Base-by-base conservation (phyloP, 2,797 vertebrate genomes). In the Setipinna tenuifilis region DNA sequence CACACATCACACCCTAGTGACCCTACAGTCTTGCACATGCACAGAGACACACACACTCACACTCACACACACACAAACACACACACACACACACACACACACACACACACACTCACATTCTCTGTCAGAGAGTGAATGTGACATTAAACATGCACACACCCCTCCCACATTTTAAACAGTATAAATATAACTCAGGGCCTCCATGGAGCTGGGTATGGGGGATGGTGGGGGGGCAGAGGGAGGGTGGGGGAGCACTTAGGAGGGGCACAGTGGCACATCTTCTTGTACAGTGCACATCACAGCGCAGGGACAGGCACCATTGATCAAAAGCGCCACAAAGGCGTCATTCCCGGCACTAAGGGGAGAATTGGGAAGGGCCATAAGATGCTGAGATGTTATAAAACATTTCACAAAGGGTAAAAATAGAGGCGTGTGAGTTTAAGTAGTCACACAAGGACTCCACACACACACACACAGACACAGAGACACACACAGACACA, bases 171-270 rank as follows among this genome's bases (percentile, higher is more conserved):
- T 82, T 83, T 86, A 81, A 86, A 85, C 82, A n/a, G 83, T 85
- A 89, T 88, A 89, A 90, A 89, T 88, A 89, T 87, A 83, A 82
- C 85, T 85, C 83, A 54, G 50, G 35, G 71, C 19, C 71, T 44
- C 71, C 19, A 44, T 35, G 35, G 68, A 17, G 68, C 65, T 14
- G 28, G 65, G 3, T 9, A 28, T 23, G 65, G 65, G 44, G 61
- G 82, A 85, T 57, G 83, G 85, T 88, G 82, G 87, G 86, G 84
- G 62, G 62, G 86, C 7, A 14, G 7, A 7, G 2, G 7, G 50
- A 3, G 50, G 50, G 50, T 3, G 50, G 50, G 7, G 31, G 68
- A 85, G 85, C 86, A 85, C 85, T 88, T 81, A 86, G 85, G 85
- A 89, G 86, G 85, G 71, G 62, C n/a, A 57, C 62, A 50, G 83